Evolutionary conservation across 2,113 vertebrate genomes (phyloP).

Genomic region (Hypanus sabinus): DNA sequence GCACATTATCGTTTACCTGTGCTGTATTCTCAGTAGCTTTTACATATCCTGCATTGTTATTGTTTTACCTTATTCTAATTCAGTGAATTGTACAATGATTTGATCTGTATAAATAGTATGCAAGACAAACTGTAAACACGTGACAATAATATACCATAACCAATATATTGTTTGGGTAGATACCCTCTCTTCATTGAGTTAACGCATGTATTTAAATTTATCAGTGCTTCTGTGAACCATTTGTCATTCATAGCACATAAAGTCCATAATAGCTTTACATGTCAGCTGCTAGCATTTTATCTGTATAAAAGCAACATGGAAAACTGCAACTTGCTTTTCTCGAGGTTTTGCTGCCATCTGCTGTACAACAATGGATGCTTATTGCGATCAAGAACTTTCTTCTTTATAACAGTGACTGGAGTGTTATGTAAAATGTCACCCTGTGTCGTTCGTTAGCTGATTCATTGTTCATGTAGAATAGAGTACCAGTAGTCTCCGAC

Average conservation of each 20-base stretch:
- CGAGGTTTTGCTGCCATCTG: slow-evolving; percentile 27
- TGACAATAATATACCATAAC: no score
- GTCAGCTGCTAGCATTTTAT: neutral
- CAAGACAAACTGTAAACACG: no score
- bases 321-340: neutral
- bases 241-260: neutral
- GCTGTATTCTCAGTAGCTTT: no score
- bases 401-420: neutral
- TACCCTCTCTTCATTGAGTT: neutral
- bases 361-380: neutral
- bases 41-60: no score
- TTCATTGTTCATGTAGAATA: neutral
- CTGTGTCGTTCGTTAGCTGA: neutral
- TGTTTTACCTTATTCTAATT: no score
- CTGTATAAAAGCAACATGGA: no score
- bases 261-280: neutral
- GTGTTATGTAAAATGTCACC: neutral
- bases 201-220: neutral
- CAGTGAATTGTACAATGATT: no score
- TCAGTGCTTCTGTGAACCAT: neutral
- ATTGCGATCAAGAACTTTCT: neutral
- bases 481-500: neutral
- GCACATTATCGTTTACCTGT: no score
- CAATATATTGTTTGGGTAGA: neutral
- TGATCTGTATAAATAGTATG: no score